Evolutionary conservation across 2,113 vertebrate genomes (phyloP).

Genomic region (Brachypteracias leptosomus): DNA sequence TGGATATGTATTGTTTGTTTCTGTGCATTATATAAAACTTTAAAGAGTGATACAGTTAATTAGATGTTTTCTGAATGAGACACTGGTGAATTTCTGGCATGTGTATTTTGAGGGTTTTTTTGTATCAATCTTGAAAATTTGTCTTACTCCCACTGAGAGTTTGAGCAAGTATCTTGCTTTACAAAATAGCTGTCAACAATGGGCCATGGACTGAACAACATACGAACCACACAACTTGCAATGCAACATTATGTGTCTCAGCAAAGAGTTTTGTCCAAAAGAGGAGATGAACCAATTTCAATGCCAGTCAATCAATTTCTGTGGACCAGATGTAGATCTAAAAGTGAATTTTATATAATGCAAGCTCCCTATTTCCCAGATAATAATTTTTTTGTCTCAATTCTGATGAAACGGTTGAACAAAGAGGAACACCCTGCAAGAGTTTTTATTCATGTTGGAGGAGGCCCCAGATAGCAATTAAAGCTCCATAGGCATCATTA

Average conservation of each 20-base stretch:
- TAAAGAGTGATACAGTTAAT: slow-evolving; percentile 77
- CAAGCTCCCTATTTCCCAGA: not conserved
- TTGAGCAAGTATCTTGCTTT: slow-evolving; percentile 66
- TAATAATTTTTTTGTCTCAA: not conserved
- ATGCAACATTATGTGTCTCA: slow-evolving; percentile 24
- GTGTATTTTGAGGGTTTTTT: slow-evolving; percentile 65
- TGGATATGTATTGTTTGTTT: slow-evolving; percentile 90
- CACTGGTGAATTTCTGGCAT: slow-evolving; percentile 76
- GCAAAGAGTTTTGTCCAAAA: slow-evolving; percentile 35
- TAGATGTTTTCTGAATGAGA: slow-evolving; percentile 79
- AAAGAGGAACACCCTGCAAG: not conserved
- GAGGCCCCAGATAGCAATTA: not conserved
- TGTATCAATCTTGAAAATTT: slow-evolving; percentile 72
- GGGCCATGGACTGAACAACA: slow-evolving; percentile 27
- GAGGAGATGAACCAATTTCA: slow-evolving; percentile 5
- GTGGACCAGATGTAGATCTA: slow-evolving; percentile 61
- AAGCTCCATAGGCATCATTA: not conserved
- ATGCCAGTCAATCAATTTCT: slow-evolving; percentile 33
- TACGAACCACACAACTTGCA: not conserved
- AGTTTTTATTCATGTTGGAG: not conserved
- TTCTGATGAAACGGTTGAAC: not conserved
- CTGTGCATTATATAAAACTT: slow-evolving; percentile 76
- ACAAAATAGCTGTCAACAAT: slow-evolving; percentile 55
- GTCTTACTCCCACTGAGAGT: slow-evolving; percentile 68
- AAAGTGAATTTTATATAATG: slow-evolving; percentile 20